Evolutionary conservation across 2,888 invertebrate genomes (phyloP).

Genomic region (Brachyopa scutellaris): DNA sequence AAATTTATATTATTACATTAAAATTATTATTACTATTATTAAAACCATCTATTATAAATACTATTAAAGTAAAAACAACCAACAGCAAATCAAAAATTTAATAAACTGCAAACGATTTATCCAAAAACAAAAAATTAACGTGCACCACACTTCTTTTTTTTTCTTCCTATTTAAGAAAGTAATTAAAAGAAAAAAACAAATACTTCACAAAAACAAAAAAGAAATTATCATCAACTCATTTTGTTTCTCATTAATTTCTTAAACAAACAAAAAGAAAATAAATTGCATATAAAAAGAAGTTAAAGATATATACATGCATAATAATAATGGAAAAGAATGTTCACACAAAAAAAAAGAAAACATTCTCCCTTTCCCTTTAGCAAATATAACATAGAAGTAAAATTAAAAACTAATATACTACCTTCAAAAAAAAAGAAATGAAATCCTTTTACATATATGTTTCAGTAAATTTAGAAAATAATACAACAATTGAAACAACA

Average conservation of each 20-base stretch:
- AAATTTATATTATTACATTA: slow-evolving; percentile 76
- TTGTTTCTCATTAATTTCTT: slow-evolving; percentile 46
- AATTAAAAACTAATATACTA: slow-evolving; percentile 55
- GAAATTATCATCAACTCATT: slow-evolving; percentile 36
- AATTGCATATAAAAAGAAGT: slow-evolving; percentile 49
- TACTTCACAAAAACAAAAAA: slow-evolving; percentile 27
- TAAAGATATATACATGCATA: slow-evolving; percentile 42
- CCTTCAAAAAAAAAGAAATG: slow-evolving; percentile 32
- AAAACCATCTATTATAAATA: slow-evolving; percentile 73
- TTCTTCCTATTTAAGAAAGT: slow-evolving; percentile 34
- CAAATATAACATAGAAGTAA: slow-evolving; percentile 73
- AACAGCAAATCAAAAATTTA: slow-evolving; percentile 66
- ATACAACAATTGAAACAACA: slow-evolving; percentile 32
- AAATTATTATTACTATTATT: slow-evolving; percentile 75
- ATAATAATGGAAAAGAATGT: slow-evolving; percentile 57
- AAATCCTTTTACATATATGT: slow-evolving; percentile 48
- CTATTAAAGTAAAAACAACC: slow-evolving; percentile 65
- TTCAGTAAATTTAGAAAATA: slow-evolving; percentile 52
- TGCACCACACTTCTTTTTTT: slow-evolving; percentile 72
- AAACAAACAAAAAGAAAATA: slow-evolving; percentile 53
- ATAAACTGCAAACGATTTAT: slow-evolving; percentile 56
- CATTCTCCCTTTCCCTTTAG: slow-evolving; percentile 74
- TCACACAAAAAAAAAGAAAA: slow-evolving; percentile 71
- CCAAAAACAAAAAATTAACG: slow-evolving; percentile 47
- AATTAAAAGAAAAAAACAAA: slow-evolving; percentile 15